phyloP scores from a whole-genome alignment of 2,797 vertebrate genomes.

The Crax fasciolata region DNA sequence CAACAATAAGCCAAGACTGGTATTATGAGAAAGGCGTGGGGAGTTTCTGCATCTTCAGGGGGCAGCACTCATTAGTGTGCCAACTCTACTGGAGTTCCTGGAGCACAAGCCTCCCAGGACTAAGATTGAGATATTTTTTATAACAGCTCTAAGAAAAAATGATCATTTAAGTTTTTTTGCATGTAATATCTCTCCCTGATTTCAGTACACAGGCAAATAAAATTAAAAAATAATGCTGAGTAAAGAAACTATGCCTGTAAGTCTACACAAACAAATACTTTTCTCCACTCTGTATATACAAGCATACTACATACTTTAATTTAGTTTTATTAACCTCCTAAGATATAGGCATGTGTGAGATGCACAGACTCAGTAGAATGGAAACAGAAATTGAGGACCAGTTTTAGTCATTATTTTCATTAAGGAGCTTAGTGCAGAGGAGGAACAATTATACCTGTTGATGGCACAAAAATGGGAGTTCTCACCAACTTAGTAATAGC shows the following conservation, averaged over 20 bases:
- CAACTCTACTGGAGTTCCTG: not conserved
- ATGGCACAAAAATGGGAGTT: not conserved
- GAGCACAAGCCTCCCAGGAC: not conserved
- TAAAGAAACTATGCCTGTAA: not conserved
- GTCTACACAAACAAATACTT: not conserved
- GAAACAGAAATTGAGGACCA: not conserved
- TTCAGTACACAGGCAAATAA: not conserved
- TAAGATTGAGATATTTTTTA: not conserved
- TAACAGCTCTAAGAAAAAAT: not conserved
- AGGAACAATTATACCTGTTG: not conserved
- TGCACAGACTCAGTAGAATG: not conserved
- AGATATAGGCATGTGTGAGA: not conserved
- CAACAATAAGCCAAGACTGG: not conserved
- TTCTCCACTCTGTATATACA: not conserved
- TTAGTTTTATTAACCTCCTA: not conserved
- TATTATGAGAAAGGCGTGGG: not conserved
- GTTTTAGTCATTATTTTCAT: constrained; percentile 18
- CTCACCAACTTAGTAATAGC: not conserved
- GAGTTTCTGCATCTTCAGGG: not conserved
- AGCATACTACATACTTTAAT: not conserved
- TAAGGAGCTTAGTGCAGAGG: not conserved
- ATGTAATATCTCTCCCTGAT: not conserved
- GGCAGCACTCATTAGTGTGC: accelerated
- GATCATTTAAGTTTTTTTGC: not conserved
- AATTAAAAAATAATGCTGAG: not conserved